Base-by-base conservation (phyloP, 2,797 vertebrate genomes). In the Amblyopsis hoosieri region DNA sequence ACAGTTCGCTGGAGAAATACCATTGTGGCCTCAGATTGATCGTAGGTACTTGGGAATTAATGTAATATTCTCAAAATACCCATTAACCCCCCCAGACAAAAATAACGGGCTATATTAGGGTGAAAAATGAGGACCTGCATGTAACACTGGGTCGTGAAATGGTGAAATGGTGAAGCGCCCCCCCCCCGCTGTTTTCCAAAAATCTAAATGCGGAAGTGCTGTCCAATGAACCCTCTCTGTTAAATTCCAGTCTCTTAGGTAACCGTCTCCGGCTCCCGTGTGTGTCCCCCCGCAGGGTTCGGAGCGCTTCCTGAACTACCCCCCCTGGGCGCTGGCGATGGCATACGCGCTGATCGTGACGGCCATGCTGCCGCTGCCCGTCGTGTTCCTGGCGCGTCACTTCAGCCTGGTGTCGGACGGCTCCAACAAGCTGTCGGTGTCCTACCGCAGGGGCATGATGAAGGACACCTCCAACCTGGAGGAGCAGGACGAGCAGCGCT, bases 381-480 rank as follows among this genome's bases (percentile, higher is more conserved):
- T 98, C 12, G 93, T 98, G 76, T 98, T 94, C 78, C 70, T 99
- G 45, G 94, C 88, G 23, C 92, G 96, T 13, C 96, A 95, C 78
- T 99, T 97, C 84, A 95, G 95, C 90, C 87, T 98, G 1, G 79
- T 98, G 56, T 96, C 97, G 0, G 97, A 99, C 0, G 97, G 97
- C 75, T 98, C 97, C 89, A 99, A 98, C 50, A 95, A 96, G 77
- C 93, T 99, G 48, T 99, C 97, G 0, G 97, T 99, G 77, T 97
- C 97, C 66, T 99, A 99, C 88, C 96, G 96, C 73, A 97, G 98
- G 72, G 96, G 97, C 64, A 97, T 99, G 95, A 97, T 97, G 93
- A 99, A 99, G 86, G 97, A 99, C 86, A 96, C 98, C 71, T 99
- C 98, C 83, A 98, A 96, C 86, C 78, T 99, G 71, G 98, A 99